Base-by-base conservation (phyloP, 2,797 vertebrate species). In the Sebastiscus tertius region DNA sequence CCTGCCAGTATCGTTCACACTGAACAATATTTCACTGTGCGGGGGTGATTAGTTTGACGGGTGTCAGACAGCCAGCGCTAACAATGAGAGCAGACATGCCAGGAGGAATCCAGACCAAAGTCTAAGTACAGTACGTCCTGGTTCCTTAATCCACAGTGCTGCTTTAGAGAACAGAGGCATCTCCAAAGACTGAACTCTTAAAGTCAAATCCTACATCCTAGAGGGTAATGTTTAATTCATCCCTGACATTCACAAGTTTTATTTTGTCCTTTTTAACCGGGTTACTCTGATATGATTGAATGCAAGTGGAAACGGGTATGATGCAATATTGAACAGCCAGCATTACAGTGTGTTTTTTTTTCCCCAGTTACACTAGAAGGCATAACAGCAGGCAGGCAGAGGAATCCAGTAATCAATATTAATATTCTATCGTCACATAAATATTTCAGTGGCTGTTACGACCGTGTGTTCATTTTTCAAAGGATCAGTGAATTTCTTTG, bases 171-270 rank as follows among this genome's bases (percentile, higher is more conserved):
- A 73, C 33, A 70, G 42, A 77, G 58, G 6, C 56, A 49, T 80
- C 69, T n/a, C 64, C 75, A 78, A 60, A 77, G 62, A 80, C 62
- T 60, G 22, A 62, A 70, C 72, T 77, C 61, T 70, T 62, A 22
- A 79, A 77, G 74, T 83, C 70, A 81, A 72, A 88, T 68, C 75
- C 70, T 60, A 16, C 65, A 74, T 75, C 75, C 79, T 75, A 26
- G 67, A 82, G 84, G 80, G 61, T 88, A 6, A 92, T 93, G 89
- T 87, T 92, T 93, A 87, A 92, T 94, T 93, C 90, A 92, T 78
- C 36, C 64, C 49, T 56, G 54, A 75, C 55, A 81, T 74, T 63
- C 56, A 56, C 66, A 84, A 68, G 79, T 88, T 88, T 87, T 12
- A 7, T 63, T 73, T 68, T n/a, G 33, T 60, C 67, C 9, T 55